Base-by-base conservation (phyloP, 1,140 invertebrate species). In the Antheraea pernyi region DNA sequence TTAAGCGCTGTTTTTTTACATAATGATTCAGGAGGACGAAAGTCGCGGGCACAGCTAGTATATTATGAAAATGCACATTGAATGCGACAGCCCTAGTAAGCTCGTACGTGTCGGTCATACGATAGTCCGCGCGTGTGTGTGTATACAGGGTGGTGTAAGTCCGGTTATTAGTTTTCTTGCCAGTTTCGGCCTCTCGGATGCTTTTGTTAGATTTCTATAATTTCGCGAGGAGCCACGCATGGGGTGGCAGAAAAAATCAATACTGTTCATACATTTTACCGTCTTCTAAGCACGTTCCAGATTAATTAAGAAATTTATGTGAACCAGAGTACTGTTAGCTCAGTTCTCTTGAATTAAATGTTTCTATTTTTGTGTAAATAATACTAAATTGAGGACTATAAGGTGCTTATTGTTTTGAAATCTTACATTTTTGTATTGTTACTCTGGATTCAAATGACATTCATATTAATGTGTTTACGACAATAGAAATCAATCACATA, bases 171-270 rank as follows among this genome's bases (percentile, higher is more conserved):
- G 89, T 91, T 91, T 91, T 91, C 89, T 91, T 91, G 79, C 68
- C 79, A 89, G 87, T 90, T 88, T 84, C 79, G 76, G 70, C 65
- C 37, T 73, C 73, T 77, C 77, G 82, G 84, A 88, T 89, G 86
- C 88, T 91, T 91, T 91, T 91, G 88, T 91, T 90, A 78, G 85
- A 89, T 90, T 91, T 91, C 88, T 84, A 91, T 90, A 90, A 91
- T 89, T 91, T 91, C 83, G 86, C 89, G 86, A 89, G 75, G 70
- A 73, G 74, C 39, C 46, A 53, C 46, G 46, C 70, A 75, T 74
- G 81, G 79, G 79, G 82, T 70, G 79, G 63, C 11, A 42, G 37
- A 75, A 77, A 76, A 75, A 83, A 88, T 89, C 87, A 78, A 90
- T 89, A 86, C 36, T 13, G 36, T 65, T 37, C 59, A 22, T 60